phyloP scores from a whole-genome alignment of 2,797 vertebrate species.

The Neostethus bicornis region DNA sequence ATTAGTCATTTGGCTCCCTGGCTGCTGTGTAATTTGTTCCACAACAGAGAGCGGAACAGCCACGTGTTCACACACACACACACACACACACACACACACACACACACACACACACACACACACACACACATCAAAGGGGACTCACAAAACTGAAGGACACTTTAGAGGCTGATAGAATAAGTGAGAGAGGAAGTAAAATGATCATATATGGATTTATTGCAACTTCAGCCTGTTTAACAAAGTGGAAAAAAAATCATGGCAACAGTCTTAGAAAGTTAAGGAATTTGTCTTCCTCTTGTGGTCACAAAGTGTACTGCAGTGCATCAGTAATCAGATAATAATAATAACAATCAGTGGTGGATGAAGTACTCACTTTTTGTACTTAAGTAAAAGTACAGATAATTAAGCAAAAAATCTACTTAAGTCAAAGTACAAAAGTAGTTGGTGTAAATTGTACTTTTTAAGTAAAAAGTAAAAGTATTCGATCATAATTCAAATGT shows the following conservation, averaged over 20 bases:
- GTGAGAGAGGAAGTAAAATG: conserved; percentile 17
- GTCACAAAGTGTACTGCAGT: conserved; percentile 15
- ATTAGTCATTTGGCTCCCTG: conserved; percentile 80
- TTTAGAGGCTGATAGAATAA: conserved; percentile 12
- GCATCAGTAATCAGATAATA: conserved; percentile 32
- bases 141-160: conserved; percentile 15
- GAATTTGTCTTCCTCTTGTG: conserved; percentile 68
- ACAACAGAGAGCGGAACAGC: conserved; percentile 74
- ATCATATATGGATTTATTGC: not conserved
- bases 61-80: conserved; percentile 47
- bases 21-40: conserved; percentile 79
- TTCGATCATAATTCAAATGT: too few species aligned
- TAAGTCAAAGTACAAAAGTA: too few species aligned
- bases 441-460: too few species aligned
- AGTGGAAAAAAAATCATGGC: not conserved
- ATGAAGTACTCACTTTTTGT: too few species aligned
- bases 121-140: conserved; percentile 3
- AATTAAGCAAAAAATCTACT: too few species aligned
- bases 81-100: conserved; percentile 5
- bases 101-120: conserved; percentile 7
- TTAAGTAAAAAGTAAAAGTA: too few species aligned
- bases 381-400: too few species aligned
- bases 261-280: conserved; percentile 21
- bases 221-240: not conserved
- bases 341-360: too few species aligned